Percentiles rank a stretch among this genome's conserved stretches.
phyloP scores from a whole-genome alignment of 2,888 invertebrate genomes.

The Cerceris rybyensis region DNA sequence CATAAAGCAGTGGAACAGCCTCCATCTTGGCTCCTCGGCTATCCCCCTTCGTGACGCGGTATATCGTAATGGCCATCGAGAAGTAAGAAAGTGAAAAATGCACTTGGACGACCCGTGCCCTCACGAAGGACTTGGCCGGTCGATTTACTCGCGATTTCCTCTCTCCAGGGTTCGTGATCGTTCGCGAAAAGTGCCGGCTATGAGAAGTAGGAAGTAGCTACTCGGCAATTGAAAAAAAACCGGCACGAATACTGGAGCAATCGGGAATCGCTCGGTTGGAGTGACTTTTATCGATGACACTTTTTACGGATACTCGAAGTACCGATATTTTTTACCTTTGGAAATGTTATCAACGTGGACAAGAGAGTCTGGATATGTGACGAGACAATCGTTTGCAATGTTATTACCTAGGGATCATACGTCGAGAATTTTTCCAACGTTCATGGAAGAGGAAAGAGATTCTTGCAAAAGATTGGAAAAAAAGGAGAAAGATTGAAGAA shows the following conservation, averaged over 20 bases:
- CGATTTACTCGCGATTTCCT: constrained; percentile 60
- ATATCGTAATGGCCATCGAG: constrained; percentile 65
- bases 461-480: not conserved
- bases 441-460: not conserved
- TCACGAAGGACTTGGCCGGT: constrained; percentile 41
- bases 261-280: not conserved
- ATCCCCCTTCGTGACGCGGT: constrained; percentile 34
- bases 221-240: not conserved
- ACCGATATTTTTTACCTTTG: not conserved
- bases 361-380: too few species aligned
- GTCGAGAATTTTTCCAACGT: too few species aligned
- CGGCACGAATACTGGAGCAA: not conserved
- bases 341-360: too few species aligned
- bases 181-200: constrained; percentile 21
- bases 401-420: too few species aligned
- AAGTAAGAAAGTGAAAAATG: constrained; percentile 65
- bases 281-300: not conserved
- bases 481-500: constrained; percentile 7
- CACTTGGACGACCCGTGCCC: constrained; percentile 38
- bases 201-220: not conserved
- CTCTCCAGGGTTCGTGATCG: constrained; percentile 17
- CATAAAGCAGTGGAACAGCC: constrained; percentile 74
- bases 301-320: not conserved
- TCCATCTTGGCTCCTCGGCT: constrained; percentile 30
- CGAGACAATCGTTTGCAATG: too few species aligned